phyloP scores from a whole-genome alignment of 2,888 invertebrate genomes.

The Pandemis corylana region DNA sequence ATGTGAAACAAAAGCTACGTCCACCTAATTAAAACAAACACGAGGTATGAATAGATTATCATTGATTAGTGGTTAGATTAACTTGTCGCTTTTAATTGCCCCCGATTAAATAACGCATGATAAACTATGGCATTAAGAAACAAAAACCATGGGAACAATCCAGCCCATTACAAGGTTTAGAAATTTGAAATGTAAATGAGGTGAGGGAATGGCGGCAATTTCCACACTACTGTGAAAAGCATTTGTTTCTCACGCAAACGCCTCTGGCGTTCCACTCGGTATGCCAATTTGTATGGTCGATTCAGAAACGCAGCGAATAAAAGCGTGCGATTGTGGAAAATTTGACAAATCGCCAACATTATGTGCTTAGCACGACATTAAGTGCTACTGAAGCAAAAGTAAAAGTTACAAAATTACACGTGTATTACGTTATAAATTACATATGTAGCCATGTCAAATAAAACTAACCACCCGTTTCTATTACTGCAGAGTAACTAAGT shows the following conservation, averaged over 20 bases:
- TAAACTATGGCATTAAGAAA: slow-evolving; percentile 36
- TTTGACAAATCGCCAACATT: slow-evolving; percentile 37
- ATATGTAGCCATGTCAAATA: not conserved
- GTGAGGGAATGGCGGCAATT: slow-evolving; percentile 58
- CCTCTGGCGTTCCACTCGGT: slow-evolving; percentile 50
- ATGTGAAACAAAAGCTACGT: not conserved
- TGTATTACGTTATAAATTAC: not conserved
- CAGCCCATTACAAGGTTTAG: slow-evolving; percentile 54
- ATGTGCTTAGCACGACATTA: slow-evolving; percentile 17
- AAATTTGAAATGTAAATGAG: slow-evolving; percentile 58
- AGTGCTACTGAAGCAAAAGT: slow-evolving; percentile 14
- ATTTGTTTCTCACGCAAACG: slow-evolving; percentile 61
- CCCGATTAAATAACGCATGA: slow-evolving; percentile 31
- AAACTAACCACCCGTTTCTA: not conserved
- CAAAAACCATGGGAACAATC: slow-evolving; percentile 44
- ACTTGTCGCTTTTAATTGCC: slow-evolving; percentile 32
- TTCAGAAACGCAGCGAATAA: slow-evolving; percentile 39
- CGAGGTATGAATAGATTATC: not conserved
- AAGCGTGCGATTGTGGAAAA: slow-evolving; percentile 33
- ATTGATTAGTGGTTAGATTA: slow-evolving; percentile 1
- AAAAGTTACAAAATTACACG: not conserved
- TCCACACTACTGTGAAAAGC: slow-evolving; percentile 62
- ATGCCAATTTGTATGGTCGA: slow-evolving; percentile 52
- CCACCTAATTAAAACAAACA: not conserved
- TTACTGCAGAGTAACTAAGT: not conserved